Base-by-base conservation (phyloP, 2,888 invertebrate species). In the Limnephilus auricula region DNA sequence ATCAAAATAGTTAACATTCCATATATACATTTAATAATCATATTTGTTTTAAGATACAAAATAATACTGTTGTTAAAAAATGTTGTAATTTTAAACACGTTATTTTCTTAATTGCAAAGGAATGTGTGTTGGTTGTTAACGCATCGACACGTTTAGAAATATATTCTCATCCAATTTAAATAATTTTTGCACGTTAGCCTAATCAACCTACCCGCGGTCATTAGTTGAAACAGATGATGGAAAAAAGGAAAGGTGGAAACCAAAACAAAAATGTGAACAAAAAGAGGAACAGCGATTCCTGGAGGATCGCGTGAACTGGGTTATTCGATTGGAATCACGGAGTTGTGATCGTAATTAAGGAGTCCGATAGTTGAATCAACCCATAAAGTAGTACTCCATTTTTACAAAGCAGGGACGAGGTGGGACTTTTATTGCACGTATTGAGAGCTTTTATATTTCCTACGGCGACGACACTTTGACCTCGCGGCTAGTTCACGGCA, bases 121-220 rank as follows among this genome's bases (percentile, higher is more conserved):
- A 65, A 65, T 65, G 65, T 65, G 65, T 65, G 1, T 25, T 65
- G 65, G 65, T 65, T 65, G 25, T n/a, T 18, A 65, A 65, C 50
- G 50, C 50, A 65, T 65, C 50, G 50, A 65, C 50, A 65, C 50
- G 50, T 65, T 65, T 65, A 65, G 50, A 18, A 50, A 18, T 65
- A 65, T n/a, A 65, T 65, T 65, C 65, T 65, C 25, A 25, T 25
- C 65, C 65, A 25, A 65, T 65, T 65, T 65, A 65, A 65, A 65
- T 65, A 65, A 65, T 80, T 80, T 80, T 31, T 32, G 80, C 31
- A 80, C 32, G 40, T 85, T 50, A 85, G 40, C 34, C 31, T 50
- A 88, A 87, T 79, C 32, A 79, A 25, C 78, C 88, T n/a, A 79
- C 78, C 65, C 88, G 50, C 65, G 50, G 78, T 34, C 85, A 85